Evolutionary conservation across 2,888 invertebrate species (phyloP), one percentile per base, ranked within the genome.

Genomic region (Hipparchia semele): DNA sequence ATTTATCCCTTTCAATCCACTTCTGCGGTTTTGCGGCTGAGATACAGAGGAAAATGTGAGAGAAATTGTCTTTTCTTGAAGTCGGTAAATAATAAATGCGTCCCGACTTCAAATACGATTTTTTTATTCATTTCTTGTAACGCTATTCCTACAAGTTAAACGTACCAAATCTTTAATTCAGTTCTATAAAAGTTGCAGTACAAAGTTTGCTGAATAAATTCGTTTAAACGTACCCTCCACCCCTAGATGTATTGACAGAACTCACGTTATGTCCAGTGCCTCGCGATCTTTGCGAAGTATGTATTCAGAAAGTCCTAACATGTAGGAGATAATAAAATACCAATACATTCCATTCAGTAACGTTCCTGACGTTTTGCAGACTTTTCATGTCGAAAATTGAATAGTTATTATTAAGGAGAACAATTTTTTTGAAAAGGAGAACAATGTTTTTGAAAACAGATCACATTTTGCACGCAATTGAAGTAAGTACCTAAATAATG

Each of bases 151-250:
- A 4, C 33, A 60, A 60, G 59, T 39, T 39, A 60, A 60, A 60
- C 59, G 39, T 60, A 60, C 33, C 59, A 39, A 39, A 60, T 60
- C 59, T 60, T 39, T 60, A 60, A 60, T 60, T 60, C 59, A 60
- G 59, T 60, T 60, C 6, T 39, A 39, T 39, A 39, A 60, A 39
- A 60, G 59, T 60, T 39, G 33, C 33, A 60, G 33, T 10, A 23
- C 39, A 60, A 39, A 60, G 59, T 60, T 60, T 60, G 59, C 59
- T 60, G 59, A 60, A 60, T 60, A 12, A 33, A 60, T 60, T 60
- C 59, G 59, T 39, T 39, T 60, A 39, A 60, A 10, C 39, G 59
- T 23, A 60, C 59, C 39, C 4, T 54, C 12, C 12, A 23, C 39
- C 39, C 39, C 59, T 60, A 60, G 33, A 9, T 60, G 33, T 60